Percentiles rank a stretch among this genome's conserved stretches.
These are phyloP conservation scores for Amblyteles armatorius DNA, from an alignment of 2,888 invertebrate species.

Conservation along the genomic window DNA sequence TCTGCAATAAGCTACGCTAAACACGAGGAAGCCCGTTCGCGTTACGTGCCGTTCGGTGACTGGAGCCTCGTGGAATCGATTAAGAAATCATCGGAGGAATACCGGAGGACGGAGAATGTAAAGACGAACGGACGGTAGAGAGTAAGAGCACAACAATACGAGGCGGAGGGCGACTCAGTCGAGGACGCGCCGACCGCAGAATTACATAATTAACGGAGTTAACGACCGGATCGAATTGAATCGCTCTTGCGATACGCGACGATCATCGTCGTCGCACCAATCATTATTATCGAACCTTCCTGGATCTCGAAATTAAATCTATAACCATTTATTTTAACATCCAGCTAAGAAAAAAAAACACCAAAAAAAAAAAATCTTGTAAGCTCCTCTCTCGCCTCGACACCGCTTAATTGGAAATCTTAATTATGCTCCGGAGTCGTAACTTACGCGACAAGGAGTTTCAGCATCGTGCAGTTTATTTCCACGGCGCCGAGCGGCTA, in stretches of 20 bases:
- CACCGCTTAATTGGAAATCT: constrained; percentile 24
- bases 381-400: not conserved
- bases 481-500: not conserved
- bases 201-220: constrained; percentile 61
- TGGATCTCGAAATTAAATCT: constrained; percentile 28
- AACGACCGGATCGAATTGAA: constrained; percentile 63
- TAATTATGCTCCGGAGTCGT: not conserved
- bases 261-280: constrained; percentile 19
- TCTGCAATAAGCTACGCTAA: constrained; percentile 18
- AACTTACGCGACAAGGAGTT: constrained; percentile 18
- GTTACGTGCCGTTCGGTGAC: constrained; percentile 35
- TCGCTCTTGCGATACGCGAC: constrained; percentile 34
- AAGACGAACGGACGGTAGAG: not conserved
- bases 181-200: constrained; percentile 40
- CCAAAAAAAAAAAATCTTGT: not conserved
- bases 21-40: constrained; percentile 33
- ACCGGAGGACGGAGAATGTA: not conserved
- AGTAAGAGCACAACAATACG: constrained; percentile 5
- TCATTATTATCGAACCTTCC: constrained; percentile 52
- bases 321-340: not conserved
- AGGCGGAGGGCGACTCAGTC: constrained; percentile 3
- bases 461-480: not conserved
- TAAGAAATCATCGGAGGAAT: constrained; percentile 42
- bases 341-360: not conserved
- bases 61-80: constrained; percentile 44